Evolutionary conservation across 2,113 vertebrate genomes (phyloP).

Genomic region (Elachura formosa): DNA sequence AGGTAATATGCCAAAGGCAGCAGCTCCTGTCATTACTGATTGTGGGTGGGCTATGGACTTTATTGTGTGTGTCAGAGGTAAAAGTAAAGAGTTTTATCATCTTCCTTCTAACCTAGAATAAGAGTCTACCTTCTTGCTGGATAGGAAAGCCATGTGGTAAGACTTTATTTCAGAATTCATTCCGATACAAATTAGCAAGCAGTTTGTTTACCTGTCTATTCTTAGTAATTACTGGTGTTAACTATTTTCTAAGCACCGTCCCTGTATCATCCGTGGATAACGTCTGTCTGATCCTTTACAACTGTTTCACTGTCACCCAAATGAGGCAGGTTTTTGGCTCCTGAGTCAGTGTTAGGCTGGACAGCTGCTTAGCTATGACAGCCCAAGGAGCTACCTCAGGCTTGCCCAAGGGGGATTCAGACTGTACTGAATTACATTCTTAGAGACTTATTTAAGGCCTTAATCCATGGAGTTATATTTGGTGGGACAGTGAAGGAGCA

Average conservation of each 20-base stretch:
- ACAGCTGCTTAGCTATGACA: slow-evolving; percentile 40
- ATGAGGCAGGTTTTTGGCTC: slow-evolving; percentile 23
- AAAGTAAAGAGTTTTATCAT: neutral
- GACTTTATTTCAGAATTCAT: neutral
- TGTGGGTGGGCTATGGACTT: neutral
- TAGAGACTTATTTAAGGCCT: slow-evolving; percentile 12
- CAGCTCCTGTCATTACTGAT: slow-evolving; percentile 5
- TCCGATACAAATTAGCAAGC: neutral
- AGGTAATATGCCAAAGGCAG: slow-evolving; percentile 23
- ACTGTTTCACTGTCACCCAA: slow-evolving; percentile 12
- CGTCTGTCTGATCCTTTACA: slow-evolving; percentile 31
- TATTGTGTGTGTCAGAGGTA: neutral
- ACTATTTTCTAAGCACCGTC: neutral
- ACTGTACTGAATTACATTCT: slow-evolving; percentile 23
- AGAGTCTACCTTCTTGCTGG: neutral
- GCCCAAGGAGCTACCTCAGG: slow-evolving; percentile 26
- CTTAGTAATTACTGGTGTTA: neutral
- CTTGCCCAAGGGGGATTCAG: slow-evolving; percentile 10
- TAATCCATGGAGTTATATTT: slow-evolving; percentile 47
- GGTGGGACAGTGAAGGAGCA: neutral
- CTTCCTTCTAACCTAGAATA: neutral
- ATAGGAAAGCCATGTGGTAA: neutral
- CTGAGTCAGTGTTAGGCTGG: neutral
- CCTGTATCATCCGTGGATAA: neutral
- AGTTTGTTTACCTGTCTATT: slow-evolving; percentile 41